Evolutionary conservation across 2,888 invertebrate genomes (phyloP).

Genomic region (Eumerus sabulonum): DNA sequence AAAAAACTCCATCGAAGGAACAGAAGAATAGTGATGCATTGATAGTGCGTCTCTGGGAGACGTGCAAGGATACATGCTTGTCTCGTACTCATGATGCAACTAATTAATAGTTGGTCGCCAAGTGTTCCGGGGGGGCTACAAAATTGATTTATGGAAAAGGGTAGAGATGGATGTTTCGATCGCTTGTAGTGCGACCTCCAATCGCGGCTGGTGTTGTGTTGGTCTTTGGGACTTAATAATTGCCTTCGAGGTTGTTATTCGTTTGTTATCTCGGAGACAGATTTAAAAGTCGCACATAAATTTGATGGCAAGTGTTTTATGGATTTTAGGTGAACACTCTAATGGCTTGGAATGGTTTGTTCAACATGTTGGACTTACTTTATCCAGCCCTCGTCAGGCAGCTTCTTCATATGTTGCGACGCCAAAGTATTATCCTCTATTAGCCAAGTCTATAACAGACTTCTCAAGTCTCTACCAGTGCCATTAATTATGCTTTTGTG

Average conservation of each 20-base stretch:
- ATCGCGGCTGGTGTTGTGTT: too few relatives aligned
- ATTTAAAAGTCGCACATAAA: constrained; percentile 14
- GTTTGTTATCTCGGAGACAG: constrained; percentile 33
- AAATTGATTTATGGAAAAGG: constrained; percentile 64
- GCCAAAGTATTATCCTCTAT: too few relatives aligned
- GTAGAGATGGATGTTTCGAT: constrained; percentile 55
- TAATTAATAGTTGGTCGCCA: constrained; percentile 55
- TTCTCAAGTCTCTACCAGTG: too few relatives aligned
- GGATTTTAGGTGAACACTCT: too few relatives aligned
- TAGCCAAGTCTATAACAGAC: too few relatives aligned
- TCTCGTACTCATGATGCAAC: constrained; percentile 29
- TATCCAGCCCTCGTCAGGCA: too few relatives aligned
- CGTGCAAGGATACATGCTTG: constrained; percentile 52
- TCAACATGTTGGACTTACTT: background rate
- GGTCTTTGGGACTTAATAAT: constrained; percentile 35
- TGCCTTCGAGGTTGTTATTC: constrained; percentile 28
- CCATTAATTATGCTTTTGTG: too few relatives aligned
- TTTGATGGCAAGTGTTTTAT: too few relatives aligned
- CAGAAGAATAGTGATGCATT: constrained; percentile 52
- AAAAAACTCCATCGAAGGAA: too few relatives aligned
- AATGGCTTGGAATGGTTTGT: background rate
- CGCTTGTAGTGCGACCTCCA: constrained; percentile 47
- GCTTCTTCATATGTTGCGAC: too few relatives aligned
- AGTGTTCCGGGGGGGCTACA: constrained; percentile 23
- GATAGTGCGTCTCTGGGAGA: constrained; percentile 57